Conservation (phyloP, 2,888 invertebrate genomes). For the Seira ritae region DNA sequence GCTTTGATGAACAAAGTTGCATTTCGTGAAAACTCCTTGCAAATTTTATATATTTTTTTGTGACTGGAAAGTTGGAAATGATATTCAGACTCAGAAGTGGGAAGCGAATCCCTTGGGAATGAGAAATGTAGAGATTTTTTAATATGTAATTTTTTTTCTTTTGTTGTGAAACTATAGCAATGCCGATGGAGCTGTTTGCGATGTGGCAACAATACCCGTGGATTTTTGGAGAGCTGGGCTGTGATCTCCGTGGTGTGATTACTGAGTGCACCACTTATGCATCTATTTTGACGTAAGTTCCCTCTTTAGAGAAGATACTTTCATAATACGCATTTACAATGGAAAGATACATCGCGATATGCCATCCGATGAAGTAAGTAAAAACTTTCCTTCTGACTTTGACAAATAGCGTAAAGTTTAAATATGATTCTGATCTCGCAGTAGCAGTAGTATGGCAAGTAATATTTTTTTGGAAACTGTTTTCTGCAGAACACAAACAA, state of each 20-base stretch:
- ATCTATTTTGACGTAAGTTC: constrained; percentile 77
- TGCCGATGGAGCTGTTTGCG: constrained; percentile 77
- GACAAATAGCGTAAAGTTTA: not conserved
- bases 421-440: not conserved
- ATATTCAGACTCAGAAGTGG: too few species aligned
- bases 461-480: not conserved
- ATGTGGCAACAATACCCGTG: constrained; percentile 77
- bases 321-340: constrained; percentile 76
- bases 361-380: constrained; percentile 75
- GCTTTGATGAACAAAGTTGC: too few species aligned
- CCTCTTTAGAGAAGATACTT: too few species aligned
- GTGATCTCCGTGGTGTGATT: constrained; percentile 76
- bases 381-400: not conserved
- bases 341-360: constrained; percentile 76
- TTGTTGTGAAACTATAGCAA: constrained; percentile 75
- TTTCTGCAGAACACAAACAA: constrained; percentile 72
- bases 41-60: too few species aligned
- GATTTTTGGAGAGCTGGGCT: constrained; percentile 76
- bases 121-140: not conserved
- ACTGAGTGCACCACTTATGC: constrained; percentile 77
- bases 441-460: not conserved
- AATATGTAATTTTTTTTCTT: not conserved
- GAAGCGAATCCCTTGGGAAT: constrained; percentile 16
- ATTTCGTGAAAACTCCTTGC: too few species aligned
- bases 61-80: too few species aligned